A percentile compares a stretch with the other conserved stretches of the same genome.
Evolutionary conservation across 2,113 vertebrate genomes (phyloP).

Genomic region (Mirza zaza): DNA sequence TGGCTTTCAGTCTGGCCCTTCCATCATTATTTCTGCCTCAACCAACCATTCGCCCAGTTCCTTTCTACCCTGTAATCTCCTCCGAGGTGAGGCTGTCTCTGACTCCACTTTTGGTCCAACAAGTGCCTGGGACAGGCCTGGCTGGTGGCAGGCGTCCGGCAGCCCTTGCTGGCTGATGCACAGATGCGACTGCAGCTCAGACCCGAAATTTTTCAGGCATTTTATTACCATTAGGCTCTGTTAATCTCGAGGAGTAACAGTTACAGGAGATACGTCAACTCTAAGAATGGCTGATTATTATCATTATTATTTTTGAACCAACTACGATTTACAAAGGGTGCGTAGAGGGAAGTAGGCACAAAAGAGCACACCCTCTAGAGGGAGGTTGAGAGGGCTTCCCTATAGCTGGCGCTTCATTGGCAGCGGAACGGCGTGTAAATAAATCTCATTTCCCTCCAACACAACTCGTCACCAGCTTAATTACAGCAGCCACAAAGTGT

Average conservation of each 20-base stretch:
- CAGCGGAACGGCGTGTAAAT: constrained; percentile 91
- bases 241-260: background rate
- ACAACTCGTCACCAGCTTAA: constrained; percentile 86
- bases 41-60: background rate
- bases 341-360: constrained; percentile 65
- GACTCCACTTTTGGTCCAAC: background rate
- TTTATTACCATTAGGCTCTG: constrained; percentile 43
- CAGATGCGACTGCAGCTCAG: background rate
- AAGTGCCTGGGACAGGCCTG: background rate
- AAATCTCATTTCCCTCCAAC: constrained; percentile 94
- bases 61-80: background rate
- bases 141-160: background rate
- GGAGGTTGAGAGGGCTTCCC: constrained; percentile 92
- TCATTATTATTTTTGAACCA: constrained; percentile 75
- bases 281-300: constrained; percentile 47
- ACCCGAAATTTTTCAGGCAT: background rate
- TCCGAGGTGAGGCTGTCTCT: background rate
- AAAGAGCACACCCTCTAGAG: constrained; percentile 86
- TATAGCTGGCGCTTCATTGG: constrained; percentile 87
- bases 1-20: background rate
- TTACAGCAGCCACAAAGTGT: constrained; percentile 85
- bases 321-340: constrained; percentile 67
- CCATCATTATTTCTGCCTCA: background rate
- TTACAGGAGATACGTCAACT: background rate
- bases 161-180: background rate